Percentiles rank a stretch among this genome's conserved stretches.
Conservation (phyloP, 2,888 invertebrate genomes). For the Cataglyphis cursor region DNA sequence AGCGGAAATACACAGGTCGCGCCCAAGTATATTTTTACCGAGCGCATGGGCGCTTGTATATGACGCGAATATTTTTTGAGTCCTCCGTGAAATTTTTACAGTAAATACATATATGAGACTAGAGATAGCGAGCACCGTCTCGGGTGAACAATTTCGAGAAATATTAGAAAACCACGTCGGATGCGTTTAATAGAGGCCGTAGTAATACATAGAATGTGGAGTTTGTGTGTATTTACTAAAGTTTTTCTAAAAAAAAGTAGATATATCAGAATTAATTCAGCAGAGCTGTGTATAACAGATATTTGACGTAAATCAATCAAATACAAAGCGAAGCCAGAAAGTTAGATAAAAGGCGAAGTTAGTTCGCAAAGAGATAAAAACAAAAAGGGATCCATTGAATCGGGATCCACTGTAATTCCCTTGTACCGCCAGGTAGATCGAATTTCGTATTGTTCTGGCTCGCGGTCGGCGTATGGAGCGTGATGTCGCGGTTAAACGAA, state of each 20-base stretch:
- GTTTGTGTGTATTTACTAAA: not conserved
- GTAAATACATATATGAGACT: slow-evolving; percentile 38
- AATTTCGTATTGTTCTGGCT: slow-evolving; percentile 36
- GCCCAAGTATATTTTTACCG: slow-evolving; percentile 20
- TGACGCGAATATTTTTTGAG: slow-evolving; percentile 28
- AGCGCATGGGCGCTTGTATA: not conserved
- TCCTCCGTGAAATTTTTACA: slow-evolving; percentile 39
- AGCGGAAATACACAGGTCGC: slow-evolving; percentile 17
- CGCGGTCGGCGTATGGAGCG: slow-evolving; percentile 38
- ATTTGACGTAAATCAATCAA: slow-evolving; percentile 31
- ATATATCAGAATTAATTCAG: not conserved
- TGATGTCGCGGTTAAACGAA: slow-evolving; percentile 60
- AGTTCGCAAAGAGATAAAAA: not conserved
- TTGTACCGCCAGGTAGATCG: slow-evolving; percentile 12
- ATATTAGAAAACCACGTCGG: slow-evolving; percentile 42
- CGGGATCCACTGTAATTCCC: slow-evolving; percentile 18
- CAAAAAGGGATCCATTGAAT: not conserved
- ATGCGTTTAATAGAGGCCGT: not conserved
- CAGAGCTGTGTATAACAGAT: not conserved
- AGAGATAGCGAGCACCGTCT: slow-evolving; percentile 9
- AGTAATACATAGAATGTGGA: not conserved
- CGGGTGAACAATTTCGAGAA: slow-evolving; percentile 35
- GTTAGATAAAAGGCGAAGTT: not conserved
- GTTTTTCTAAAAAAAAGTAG: not conserved
- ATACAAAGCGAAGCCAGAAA: not conserved